Conservation (phyloP, 1,140 invertebrate genomes). For the Microplitis demolitor region DNA sequence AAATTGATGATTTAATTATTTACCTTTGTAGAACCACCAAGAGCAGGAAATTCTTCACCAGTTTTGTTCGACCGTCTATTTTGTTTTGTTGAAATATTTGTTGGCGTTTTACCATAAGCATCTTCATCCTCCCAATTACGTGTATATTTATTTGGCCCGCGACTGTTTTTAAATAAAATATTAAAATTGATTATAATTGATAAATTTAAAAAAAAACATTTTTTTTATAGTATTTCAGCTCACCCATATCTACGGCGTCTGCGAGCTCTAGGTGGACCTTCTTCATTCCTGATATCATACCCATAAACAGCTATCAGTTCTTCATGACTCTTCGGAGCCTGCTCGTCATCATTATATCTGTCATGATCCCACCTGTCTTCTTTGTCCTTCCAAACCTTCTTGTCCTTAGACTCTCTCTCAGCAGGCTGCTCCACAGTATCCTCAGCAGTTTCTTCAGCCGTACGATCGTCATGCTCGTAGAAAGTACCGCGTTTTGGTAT, state of each 20-base stretch:
- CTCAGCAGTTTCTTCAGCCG: constrained; percentile 69
- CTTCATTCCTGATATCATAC: constrained; percentile 92
- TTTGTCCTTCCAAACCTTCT: constrained; percentile 69
- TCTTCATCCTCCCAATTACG: constrained; percentile 91
- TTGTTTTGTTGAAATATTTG: constrained; percentile 33
- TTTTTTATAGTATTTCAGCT: constrained; percentile 29
- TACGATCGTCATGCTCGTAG: constrained; percentile 94
- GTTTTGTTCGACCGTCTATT: constrained; percentile 44
- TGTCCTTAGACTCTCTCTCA: constrained; percentile 60
- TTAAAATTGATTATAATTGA: constrained; percentile 6
- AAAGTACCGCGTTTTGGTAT: constrained; percentile 95
- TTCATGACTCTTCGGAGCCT: constrained; percentile 85
- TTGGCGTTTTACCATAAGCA: constrained; percentile 71
- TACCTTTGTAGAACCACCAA: constrained; percentile 50
- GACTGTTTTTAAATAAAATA: constrained; percentile 59
- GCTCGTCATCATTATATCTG: constrained; percentile 78
- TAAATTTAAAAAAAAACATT: background rate
- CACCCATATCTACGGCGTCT: constrained; percentile 85
- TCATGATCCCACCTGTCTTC: constrained; percentile 89
- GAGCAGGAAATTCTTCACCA: constrained; percentile 57
- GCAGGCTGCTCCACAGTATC: constrained; percentile 47
- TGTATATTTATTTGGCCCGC: constrained; percentile 89
- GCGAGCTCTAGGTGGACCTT: constrained; percentile 85
- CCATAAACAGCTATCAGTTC: constrained; percentile 90
- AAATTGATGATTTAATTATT: constrained; percentile 16